Percentiles rank a stretch among this genome's conserved stretches.
Evolutionary conservation across 53 echinoderm and acorn worm genomes (phyloP).

Genomic region (Temnopleurus reevesii): DNA sequence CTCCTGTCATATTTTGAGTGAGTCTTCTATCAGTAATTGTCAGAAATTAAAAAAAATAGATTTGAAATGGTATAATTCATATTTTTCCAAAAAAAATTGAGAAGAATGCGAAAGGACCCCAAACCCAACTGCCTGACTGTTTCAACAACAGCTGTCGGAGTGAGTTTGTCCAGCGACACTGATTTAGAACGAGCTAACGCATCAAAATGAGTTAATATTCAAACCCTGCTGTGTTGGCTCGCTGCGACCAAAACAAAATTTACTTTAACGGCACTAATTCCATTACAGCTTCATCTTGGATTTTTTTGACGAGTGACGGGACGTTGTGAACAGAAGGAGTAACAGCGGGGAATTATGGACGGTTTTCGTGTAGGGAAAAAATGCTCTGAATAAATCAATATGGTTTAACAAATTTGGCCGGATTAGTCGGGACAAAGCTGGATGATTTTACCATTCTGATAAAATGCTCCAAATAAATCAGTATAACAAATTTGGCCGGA

Average conservation of each 20-base stretch:
- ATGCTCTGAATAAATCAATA: constrained; percentile 54
- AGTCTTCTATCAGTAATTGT: not conserved
- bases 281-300: constrained; percentile 44
- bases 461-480: not conserved
- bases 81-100: not conserved
- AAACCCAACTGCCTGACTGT: not conserved
- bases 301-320: not conserved
- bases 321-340: constrained; percentile 9
- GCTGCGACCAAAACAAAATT: constrained; percentile 16
- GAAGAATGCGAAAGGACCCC: constrained; percentile 2
- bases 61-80: not conserved
- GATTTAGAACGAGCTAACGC: not conserved
- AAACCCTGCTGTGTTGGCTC: constrained; percentile 20
- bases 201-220: constrained; percentile 53
- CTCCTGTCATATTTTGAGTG: not conserved
- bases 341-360: constrained; percentile 40
- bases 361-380: constrained; percentile 38
- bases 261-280: constrained; percentile 46
- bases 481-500: too few species aligned
- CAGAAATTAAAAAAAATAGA: not conserved
- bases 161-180: constrained; percentile 18
- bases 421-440: constrained; percentile 43
- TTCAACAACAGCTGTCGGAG: constrained; percentile 52
- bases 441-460: not conserved
- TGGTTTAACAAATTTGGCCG: constrained; percentile 56